A percentile compares a stretch with the other conserved stretches of the same genome.
These are phyloP conservation scores for Triops longicaudatus DNA, from an alignment of 1,140 invertebrate species.

Conservation along the genomic window DNA sequence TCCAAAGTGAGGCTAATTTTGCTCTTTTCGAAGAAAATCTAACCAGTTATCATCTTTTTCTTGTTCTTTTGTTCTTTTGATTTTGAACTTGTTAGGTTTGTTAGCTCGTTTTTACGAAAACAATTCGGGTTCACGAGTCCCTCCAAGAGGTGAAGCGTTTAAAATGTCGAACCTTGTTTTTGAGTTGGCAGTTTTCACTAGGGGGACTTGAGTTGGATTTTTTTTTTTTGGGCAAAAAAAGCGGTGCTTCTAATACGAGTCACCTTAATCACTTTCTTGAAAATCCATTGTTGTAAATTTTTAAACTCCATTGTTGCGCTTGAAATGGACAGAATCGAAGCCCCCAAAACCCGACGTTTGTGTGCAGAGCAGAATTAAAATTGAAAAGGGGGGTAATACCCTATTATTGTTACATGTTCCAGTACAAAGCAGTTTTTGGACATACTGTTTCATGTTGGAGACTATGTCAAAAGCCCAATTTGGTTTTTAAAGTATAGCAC, in stretches of 20 bases:
- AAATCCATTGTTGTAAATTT: background rate
- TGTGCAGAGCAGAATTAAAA: background rate
- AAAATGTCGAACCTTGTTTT: background rate
- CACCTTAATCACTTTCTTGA: background rate
- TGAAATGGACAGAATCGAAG: background rate
- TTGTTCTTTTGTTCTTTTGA: background rate
- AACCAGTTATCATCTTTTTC: background rate
- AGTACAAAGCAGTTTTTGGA: background rate
- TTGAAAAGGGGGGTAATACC: background rate
- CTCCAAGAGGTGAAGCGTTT: background rate
- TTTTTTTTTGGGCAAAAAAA: background rate
- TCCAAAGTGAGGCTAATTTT: background rate
- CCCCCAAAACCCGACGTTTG: background rate
- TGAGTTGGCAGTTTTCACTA: background rate
- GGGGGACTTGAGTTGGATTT: background rate
- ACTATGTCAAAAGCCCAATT: background rate
- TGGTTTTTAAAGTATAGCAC: background rate
- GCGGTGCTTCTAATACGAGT: conserved; percentile 1
- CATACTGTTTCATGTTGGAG: background rate
- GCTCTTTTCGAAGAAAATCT: background rate
- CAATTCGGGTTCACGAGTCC: background rate
- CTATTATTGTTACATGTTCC: conserved; percentile 8
- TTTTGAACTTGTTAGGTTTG: background rate
- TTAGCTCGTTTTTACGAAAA: background rate
- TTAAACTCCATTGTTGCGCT: background rate